Base-by-base conservation (phyloP, 2,797 vertebrate species). In the Mus spretus region DNA sequence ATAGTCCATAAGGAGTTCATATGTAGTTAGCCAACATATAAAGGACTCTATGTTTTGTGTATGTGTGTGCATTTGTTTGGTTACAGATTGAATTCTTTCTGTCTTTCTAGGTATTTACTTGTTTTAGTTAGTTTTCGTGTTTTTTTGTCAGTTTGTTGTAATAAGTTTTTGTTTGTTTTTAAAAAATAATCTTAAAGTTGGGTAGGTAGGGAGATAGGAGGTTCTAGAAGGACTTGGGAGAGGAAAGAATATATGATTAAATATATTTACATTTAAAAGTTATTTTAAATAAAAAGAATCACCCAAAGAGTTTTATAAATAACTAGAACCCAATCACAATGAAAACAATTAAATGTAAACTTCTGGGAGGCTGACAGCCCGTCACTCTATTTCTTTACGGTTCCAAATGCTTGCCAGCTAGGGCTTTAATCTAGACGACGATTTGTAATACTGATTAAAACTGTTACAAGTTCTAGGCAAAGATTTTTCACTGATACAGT, bases 391-490 rank as follows among this genome's bases (percentile, higher is more conserved):
- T 85, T 93, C 84, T 89, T 87, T 57, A 91, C 65, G 61, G 50
- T 11, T 82, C 9, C 53, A 88, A 78, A 91, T 61, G 24, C n/a
- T 20, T 57, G 59, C 31, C 57, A 96, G 95, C 44, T 17, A 93
- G 44, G 24, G 0, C 13, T 55, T 91, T 82, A 86, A 92, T 55
- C 74, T 88, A 94, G 37, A 80, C 61, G 55, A 93, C 70, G 70
- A 89, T 89, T 92, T 89, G 26, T 84, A 89, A 96, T 91, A 96
- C 84, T 97, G 97, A 97, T 83, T 92, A 78, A 86, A 55, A 97
- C 75, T 15, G 85, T 89, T 95, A 93, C 84, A 90, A 47, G 90
- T 85, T 34, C 87, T 87, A 14, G 37, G 93, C 94, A 97, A 97
- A 70, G 40, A 94, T 97, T 89, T 94, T 93, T 47, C 40, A 96